phyloP scores from a whole-genome alignment of 2,797 vertebrate genomes.

The Anableps anableps region DNA sequence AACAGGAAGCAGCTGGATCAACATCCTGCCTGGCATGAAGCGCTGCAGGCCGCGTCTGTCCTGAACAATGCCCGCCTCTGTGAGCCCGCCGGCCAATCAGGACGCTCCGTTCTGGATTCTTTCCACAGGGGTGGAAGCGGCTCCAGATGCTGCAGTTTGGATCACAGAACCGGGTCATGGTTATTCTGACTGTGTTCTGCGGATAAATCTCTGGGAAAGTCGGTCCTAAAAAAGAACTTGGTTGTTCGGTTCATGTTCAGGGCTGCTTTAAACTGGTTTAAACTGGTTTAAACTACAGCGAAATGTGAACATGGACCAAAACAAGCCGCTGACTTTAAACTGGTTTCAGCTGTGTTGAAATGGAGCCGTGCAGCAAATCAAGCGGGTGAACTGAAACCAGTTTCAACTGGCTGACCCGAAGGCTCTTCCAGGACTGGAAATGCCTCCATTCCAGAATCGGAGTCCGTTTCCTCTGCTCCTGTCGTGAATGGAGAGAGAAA shows the following conservation, averaged over 20 bases:
- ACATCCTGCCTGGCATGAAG: slow-evolving; percentile 76
- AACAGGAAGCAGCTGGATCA: slow-evolving; percentile 85
- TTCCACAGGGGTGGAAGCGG: slow-evolving; percentile 47
- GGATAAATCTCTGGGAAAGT: not conserved
- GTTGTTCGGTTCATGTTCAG: not conserved
- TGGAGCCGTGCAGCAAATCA: too few relatives aligned
- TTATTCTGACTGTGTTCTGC: not conserved
- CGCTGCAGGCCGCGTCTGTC: slow-evolving; percentile 54
- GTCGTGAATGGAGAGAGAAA: too few relatives aligned
- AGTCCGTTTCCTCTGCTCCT: too few relatives aligned
- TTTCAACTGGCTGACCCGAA: too few relatives aligned
- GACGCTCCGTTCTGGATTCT: slow-evolving; percentile 46
- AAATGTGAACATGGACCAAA: too few relatives aligned
- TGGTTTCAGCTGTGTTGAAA: too few relatives aligned
- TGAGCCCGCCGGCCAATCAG: slow-evolving; percentile 52
- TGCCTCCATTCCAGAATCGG: too few relatives aligned
- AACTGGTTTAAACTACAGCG: too few relatives aligned
- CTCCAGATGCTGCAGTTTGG: not conserved
- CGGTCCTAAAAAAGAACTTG: not conserved
- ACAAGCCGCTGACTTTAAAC: too few relatives aligned
- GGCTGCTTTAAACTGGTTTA: not conserved
- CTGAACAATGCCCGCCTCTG: slow-evolving; percentile 68
- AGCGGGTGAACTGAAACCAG: too few relatives aligned
- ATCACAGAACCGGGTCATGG: not conserved
- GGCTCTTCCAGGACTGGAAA: too few relatives aligned